These are phyloP conservation scores for Germaria angustata DNA, from an alignment of 2,888 invertebrate species.

Conservation along the genomic window DNA sequence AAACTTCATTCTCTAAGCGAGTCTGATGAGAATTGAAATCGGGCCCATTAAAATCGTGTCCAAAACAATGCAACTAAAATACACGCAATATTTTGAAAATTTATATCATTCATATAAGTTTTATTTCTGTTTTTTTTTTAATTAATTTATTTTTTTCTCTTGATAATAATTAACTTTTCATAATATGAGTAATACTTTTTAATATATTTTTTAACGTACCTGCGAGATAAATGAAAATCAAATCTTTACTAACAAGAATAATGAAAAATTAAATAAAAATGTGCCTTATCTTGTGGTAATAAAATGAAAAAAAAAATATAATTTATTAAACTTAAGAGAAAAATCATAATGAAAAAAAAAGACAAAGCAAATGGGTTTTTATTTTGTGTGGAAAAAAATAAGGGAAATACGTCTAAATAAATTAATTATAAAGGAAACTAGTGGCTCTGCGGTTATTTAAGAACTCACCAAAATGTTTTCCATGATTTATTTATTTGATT, in stretches of 20 bases:
- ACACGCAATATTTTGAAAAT: neutral
- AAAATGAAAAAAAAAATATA: slow-evolving; percentile 3
- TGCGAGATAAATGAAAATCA: too few species aligned
- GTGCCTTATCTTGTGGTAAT: slow-evolving; percentile 46
- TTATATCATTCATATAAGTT: neutral
- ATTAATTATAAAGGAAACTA: slow-evolving; percentile 78
- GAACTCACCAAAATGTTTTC: slow-evolving; percentile 59
- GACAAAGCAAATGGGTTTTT: neutral
- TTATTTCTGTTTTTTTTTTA: neutral
- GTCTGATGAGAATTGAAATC: too few species aligned
- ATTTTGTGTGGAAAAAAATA: slow-evolving; percentile 52
- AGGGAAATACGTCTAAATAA: slow-evolving; percentile 73
- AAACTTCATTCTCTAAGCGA: too few species aligned
- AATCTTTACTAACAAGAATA: too few species aligned
- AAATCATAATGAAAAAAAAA: slow-evolving; percentile 16
- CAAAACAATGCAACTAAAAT: too few species aligned
- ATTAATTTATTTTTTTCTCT: too few species aligned
- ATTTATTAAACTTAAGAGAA: slow-evolving; percentile 46
- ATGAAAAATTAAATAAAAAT: slow-evolving; percentile 35
- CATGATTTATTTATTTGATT: slow-evolving; percentile 64
- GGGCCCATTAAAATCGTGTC: too few species aligned
- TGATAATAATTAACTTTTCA: slow-evolving; percentile 30
- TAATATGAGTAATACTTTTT: slow-evolving; percentile 4
- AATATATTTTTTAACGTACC: neutral
- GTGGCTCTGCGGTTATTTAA: slow-evolving; percentile 68